Evolutionary conservation across 35 echinoderm and acorn worm genomes (phyloP).

Genomic region (Patiria miniata): DNA sequence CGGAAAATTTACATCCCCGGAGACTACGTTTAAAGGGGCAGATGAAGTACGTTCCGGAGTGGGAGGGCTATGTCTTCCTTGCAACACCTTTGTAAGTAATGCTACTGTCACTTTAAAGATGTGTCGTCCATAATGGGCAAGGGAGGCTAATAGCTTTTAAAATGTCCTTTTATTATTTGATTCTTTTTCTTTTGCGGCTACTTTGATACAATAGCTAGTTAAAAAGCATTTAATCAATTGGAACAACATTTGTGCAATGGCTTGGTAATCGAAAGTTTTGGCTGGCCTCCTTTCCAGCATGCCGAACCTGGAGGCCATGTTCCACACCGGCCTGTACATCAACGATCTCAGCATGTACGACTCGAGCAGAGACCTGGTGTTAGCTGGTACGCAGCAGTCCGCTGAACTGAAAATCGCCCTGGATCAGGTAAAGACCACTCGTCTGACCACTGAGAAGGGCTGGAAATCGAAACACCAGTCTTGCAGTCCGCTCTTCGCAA

Average conservation of each 20-base stretch:
- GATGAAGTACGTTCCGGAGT: conserved; percentile 70
- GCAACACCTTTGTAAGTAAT: conserved; percentile 86
- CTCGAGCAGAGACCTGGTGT: conserved; percentile 84
- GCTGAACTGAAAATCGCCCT: conserved; percentile 94
- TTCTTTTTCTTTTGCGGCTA: no score
- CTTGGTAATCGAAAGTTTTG: background rate
- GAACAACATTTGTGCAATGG: background rate
- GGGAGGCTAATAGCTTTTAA: no score
- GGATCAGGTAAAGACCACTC: conserved; percentile 67
- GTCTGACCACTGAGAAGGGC: background rate
- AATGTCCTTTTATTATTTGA: no score
- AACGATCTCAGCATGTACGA: conserved; percentile 98
- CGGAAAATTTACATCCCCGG: conserved; percentile 76
- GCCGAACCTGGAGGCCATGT: conserved; percentile 78
- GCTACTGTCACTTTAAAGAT: background rate
- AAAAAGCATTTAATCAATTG: no score
- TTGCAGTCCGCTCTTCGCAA: no score
- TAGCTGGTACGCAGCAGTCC: conserved; percentile 95
- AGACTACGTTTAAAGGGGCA: conserved; percentile 84
- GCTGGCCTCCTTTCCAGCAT: conserved; percentile 31
- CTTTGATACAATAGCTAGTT: no score
- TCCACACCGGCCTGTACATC: conserved; percentile 88
- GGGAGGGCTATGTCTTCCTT: conserved; percentile 76
- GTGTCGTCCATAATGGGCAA: no score
- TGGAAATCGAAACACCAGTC: no score